Evolutionary conservation across 2,797 vertebrate species (phyloP).

Genomic region (Hemibagrus guttatus): DNA sequence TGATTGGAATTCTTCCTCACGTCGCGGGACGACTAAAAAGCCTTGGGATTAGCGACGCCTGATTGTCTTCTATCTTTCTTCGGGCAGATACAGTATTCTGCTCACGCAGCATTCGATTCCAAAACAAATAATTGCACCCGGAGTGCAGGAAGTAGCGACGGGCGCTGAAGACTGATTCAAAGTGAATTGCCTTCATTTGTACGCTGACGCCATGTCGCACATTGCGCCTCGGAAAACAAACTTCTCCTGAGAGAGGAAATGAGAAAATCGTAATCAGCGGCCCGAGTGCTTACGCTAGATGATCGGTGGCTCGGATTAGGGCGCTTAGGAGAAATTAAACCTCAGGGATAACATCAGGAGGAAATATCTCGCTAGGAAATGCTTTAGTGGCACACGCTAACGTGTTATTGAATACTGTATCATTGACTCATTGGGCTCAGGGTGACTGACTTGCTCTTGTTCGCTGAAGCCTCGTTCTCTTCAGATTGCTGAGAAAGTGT

Average conservation of each 20-base stretch:
- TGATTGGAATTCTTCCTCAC: conserved; percentile 63
- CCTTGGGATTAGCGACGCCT: not conserved
- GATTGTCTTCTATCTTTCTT: conserved; percentile 16
- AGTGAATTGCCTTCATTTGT: conserved; percentile 51
- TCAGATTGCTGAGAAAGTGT: not conserved
- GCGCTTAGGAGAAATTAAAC: conserved; percentile 50
- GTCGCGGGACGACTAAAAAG: conserved; percentile 57
- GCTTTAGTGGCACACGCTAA: conserved; percentile 26
- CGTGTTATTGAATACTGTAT: conserved; percentile 35
- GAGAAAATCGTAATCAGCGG: conserved; percentile 53
- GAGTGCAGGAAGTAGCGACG: conserved; percentile 21
- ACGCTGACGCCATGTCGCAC: conserved; percentile 3
- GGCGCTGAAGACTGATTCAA: conserved; percentile 50
- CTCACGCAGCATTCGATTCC: conserved; percentile 32
- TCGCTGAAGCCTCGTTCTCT: no score
- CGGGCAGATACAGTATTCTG: conserved; percentile 23
- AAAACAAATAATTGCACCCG: conserved; percentile 34
- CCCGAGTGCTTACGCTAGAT: conserved; percentile 32
- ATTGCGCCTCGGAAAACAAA: conserved; percentile 44
- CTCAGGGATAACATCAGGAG: conserved; percentile 38
- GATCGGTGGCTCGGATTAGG: conserved; percentile 44
- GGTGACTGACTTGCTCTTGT: not conserved
- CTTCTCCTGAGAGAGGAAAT: conserved; percentile 54
- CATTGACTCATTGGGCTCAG: conserved; percentile 30
- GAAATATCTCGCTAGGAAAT: conserved; percentile 24